phyloP scores from a whole-genome alignment of 1,140 invertebrate genomes.

The Halyomorpha halys region DNA sequence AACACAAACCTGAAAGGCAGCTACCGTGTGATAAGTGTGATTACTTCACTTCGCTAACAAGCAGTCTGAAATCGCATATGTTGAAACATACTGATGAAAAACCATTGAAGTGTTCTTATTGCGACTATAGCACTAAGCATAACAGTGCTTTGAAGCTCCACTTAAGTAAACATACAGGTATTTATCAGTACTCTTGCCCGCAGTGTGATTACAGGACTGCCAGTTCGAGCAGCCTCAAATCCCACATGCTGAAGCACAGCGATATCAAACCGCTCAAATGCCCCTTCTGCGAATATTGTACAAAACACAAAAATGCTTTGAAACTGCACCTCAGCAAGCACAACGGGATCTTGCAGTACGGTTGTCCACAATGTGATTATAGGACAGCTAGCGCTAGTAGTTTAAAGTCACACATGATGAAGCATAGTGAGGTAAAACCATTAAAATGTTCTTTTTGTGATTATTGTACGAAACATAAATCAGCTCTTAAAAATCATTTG shows the following conservation, averaged over 20 bases:
- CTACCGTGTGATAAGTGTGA: conserved; percentile 12
- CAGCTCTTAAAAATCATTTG: conserved; percentile 8
- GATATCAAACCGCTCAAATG: conserved; percentile 4
- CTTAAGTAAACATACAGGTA: conserved; percentile 8
- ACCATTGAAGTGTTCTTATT: not conserved
- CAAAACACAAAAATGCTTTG: conserved; percentile 4
- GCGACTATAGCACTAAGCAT: conserved; percentile 13
- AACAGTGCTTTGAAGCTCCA: conserved; percentile 7
- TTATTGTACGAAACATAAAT: conserved; percentile 9
- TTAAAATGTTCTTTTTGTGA: conserved; percentile 1
- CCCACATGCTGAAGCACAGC: conserved; percentile 4
- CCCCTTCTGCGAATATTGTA: conserved; percentile 15
- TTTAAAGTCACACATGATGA: conserved; percentile 10
- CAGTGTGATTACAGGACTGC: conserved; percentile 8
- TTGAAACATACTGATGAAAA: conserved; percentile 8
- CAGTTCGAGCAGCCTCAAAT: not conserved
- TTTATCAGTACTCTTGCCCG: not conserved
- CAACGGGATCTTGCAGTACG: conserved; percentile 1
- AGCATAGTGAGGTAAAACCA: conserved; percentile 4
- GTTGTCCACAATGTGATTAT: conserved; percentile 9
- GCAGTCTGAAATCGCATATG: conserved; percentile 12
- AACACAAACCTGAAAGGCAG: conserved; percentile 1
- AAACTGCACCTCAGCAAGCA: conserved; percentile 7
- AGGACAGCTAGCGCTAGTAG: conserved; percentile 3
- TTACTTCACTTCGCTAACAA: conserved; percentile 4